Conservation (phyloP, 2,888 invertebrate genomes). For the Geophilus truncorum region DNA sequence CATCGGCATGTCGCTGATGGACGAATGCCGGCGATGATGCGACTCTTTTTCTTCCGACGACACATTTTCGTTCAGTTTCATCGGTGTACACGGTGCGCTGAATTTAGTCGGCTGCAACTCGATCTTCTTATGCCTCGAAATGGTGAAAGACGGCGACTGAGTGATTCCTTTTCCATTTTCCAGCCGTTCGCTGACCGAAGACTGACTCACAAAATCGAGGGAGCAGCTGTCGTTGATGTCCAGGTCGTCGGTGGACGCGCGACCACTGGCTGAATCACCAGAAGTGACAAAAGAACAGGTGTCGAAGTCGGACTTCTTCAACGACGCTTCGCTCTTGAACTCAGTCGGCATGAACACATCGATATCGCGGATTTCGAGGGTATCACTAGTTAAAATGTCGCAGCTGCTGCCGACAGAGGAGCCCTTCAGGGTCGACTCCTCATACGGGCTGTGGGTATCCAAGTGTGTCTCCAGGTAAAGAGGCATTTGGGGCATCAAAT, state of each 20-base stretch:
- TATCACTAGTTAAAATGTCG: not conserved
- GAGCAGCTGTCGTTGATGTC: not conserved
- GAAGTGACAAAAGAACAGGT: not conserved
- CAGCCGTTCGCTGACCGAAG: not conserved
- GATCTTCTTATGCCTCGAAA: conserved; percentile 60
- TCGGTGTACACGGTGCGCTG: conserved; percentile 41
- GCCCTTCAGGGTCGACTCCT: conserved; percentile 6
- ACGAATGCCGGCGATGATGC: conserved; percentile 34
- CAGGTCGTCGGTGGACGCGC: not conserved
- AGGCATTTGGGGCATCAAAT: not conserved
- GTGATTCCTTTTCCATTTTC: not conserved
- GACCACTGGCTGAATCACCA: not conserved
- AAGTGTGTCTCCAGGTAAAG: conserved; percentile 28
- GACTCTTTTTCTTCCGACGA: conserved; percentile 23
- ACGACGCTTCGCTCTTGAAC: not conserved
- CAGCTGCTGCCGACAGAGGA: conserved; percentile 33
- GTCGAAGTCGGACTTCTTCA: not conserved
- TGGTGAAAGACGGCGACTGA: conserved; percentile 52
- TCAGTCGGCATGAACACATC: not conserved
- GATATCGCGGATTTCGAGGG: conserved; percentile 15
- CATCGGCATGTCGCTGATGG: conserved; percentile 36
- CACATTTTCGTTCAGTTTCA: conserved; percentile 20
- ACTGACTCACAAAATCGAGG: not conserved
- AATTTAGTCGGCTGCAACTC: conserved; percentile 55
- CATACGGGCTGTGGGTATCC: conserved; percentile 28